Evolutionary conservation across 2,888 invertebrate genomes (phyloP).

Genomic region (Patella ulyssiponensis): DNA sequence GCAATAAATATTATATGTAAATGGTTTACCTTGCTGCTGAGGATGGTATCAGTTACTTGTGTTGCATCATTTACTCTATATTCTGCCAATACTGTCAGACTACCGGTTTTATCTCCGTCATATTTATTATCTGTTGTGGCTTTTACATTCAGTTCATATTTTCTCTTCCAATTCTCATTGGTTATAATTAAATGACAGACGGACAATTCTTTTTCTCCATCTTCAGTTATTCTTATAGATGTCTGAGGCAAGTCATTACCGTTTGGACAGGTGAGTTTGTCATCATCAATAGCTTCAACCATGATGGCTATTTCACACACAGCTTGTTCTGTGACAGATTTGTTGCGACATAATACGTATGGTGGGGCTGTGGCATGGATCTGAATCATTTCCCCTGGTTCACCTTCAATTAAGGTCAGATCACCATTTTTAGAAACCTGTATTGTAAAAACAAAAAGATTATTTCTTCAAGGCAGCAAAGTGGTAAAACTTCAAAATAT

Average conservation of each 20-base stretch:
- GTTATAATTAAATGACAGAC: constrained; percentile 33
- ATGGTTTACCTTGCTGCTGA: constrained; percentile 23
- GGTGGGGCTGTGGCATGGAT: constrained; percentile 39
- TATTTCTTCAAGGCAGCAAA: neutral
- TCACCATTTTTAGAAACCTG: constrained; percentile 12
- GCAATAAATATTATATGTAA: neutral
- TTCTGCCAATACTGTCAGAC: constrained; percentile 21
- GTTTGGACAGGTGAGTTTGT: constrained; percentile 28
- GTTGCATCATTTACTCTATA: constrained; percentile 23
- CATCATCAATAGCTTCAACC: neutral
- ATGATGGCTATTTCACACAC: constrained; percentile 23
- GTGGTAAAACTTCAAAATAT: neutral
- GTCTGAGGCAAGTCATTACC: constrained; percentile 30
- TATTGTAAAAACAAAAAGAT: neutral
- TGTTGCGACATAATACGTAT: constrained; percentile 34
- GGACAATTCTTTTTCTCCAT: constrained; percentile 15
- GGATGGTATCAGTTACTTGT: constrained; percentile 20
- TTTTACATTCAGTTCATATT: constrained; percentile 30
- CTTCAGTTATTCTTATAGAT: constrained; percentile 6
- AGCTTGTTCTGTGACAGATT: constrained; percentile 20
- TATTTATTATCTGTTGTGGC: constrained; percentile 41
- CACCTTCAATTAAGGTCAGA: constrained; percentile 34
- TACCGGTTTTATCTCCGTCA: constrained; percentile 32
- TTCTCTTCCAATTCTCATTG: constrained; percentile 35
- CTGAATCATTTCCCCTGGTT: constrained; percentile 20